Evolutionary conservation across 2,888 invertebrate genomes (phyloP).

Genomic region (Clunio marinus): DNA sequence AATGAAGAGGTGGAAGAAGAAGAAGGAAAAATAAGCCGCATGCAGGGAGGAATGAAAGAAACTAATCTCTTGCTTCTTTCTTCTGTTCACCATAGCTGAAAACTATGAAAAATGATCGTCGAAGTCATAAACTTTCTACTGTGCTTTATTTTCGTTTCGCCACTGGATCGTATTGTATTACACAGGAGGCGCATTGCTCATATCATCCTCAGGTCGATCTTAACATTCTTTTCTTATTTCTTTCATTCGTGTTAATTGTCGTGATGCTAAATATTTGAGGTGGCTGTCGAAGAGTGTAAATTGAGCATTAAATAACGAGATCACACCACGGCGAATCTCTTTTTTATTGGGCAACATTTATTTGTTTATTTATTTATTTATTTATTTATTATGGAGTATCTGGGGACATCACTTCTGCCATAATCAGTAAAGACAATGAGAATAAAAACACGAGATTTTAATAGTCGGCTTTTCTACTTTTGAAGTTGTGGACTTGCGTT

Average conservation of each 20-base stretch:
- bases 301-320: not conserved
- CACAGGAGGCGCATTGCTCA: not conserved
- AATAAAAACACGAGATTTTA: not conserved
- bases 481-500: not conserved
- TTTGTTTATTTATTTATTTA: conserved; percentile 8
- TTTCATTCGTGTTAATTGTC: too few species aligned
- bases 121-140: conserved; percentile 36
- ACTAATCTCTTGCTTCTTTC: not conserved
- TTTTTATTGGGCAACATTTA: not conserved
- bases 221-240: too few species aligned
- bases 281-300: not conserved
- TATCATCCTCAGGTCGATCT: too few species aligned
- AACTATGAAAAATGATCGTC: conserved; percentile 38
- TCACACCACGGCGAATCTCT: conserved; percentile 4
- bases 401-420: conserved; percentile 13
- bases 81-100: not conserved
- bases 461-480: not conserved
- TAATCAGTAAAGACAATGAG: conserved; percentile 10
- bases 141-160: not conserved
- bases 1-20: conserved; percentile 18
- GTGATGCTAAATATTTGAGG: conserved; percentile 16
- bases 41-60: not conserved
- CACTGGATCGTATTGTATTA: conserved; percentile 26
- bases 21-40: not conserved
- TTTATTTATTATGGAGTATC: too few species aligned